Percentiles rank a stretch among this genome's conserved stretches.
Evolutionary conservation across 2,888 invertebrate genomes (phyloP).

Genomic region (Dione juno): DNA sequence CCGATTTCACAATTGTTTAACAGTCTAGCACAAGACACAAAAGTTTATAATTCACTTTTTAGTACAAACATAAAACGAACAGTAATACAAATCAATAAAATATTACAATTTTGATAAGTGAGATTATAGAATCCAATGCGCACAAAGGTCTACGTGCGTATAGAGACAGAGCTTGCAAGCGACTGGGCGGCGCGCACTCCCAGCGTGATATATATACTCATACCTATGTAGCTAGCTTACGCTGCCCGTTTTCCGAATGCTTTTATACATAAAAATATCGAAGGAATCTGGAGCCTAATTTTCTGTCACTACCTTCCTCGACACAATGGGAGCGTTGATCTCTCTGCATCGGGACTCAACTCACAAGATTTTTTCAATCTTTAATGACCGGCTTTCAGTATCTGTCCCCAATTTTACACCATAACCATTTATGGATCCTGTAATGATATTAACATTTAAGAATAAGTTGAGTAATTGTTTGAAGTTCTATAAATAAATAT

Average conservation of each 20-base stretch:
- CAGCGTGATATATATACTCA: slow-evolving; percentile 69
- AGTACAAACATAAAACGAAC: slow-evolving; percentile 3
- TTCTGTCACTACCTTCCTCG: slow-evolving; percentile 76
- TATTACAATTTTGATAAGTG: slow-evolving; percentile 27
- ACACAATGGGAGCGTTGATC: slow-evolving; percentile 82
- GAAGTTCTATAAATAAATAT: too few species aligned
- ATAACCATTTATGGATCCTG: slow-evolving; percentile 53
- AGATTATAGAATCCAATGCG: slow-evolving; percentile 30
- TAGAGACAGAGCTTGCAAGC: slow-evolving; percentile 54
- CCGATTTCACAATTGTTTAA: slow-evolving; percentile 30
- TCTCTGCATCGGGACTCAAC: slow-evolving; percentile 67
- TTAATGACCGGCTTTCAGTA: slow-evolving; percentile 55
- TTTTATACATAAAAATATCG: slow-evolving; percentile 78
- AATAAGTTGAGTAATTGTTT: too few species aligned
- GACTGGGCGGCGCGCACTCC: slow-evolving; percentile 75
- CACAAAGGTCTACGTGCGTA: slow-evolving; percentile 33
- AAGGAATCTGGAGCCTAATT: slow-evolving; percentile 80
- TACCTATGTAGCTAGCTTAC: slow-evolving; percentile 53
- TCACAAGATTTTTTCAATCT: slow-evolving; percentile 69
- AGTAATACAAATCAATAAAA: slow-evolving; percentile 27
- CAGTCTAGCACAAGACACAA: slow-evolving; percentile 37
- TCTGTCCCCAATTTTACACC: slow-evolving; percentile 46
- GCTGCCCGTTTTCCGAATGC: slow-evolving; percentile 70
- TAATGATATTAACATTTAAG: too few species aligned
- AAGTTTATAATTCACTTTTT: slow-evolving; percentile 26